Evolutionary conservation across 2,797 vertebrate genomes (phyloP).

Genomic region (Agapornis canus): DNA sequence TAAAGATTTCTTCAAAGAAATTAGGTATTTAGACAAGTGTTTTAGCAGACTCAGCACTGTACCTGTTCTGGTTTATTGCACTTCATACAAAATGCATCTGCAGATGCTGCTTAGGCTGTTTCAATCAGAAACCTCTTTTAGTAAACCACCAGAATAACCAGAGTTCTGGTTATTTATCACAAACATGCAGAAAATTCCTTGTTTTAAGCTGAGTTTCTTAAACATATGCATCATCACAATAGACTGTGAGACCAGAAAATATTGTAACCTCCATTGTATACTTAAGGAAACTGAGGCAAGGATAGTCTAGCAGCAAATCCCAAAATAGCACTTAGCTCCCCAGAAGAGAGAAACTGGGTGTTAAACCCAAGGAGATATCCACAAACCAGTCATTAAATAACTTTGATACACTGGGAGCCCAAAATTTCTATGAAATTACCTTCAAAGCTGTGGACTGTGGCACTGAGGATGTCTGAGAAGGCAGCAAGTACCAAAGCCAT

Average conservation of each 20-base stretch:
- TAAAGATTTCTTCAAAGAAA: neutral
- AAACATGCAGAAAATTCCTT: neutral
- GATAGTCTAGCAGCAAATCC: neutral
- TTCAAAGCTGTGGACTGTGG: fast-evolving
- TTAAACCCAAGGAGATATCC: neutral
- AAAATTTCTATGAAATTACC: neutral
- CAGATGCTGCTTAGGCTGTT: neutral
- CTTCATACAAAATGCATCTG: neutral
- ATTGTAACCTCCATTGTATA: neutral
- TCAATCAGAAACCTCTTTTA: neutral
- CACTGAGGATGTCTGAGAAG: neutral
- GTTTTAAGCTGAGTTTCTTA: neutral
- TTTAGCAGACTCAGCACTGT: neutral
- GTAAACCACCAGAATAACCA: neutral
- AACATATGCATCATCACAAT: neutral
- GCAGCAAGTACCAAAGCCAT: neutral
- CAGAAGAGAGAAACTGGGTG: neutral
- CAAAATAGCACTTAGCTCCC: neutral
- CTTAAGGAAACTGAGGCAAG: neutral
- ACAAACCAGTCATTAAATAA: neutral
- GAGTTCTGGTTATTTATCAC: neutral
- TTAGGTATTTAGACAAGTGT: neutral
- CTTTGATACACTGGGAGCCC: neutral
- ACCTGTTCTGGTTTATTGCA: neutral
- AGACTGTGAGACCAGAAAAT: neutral